Evolutionary conservation across 2,888 invertebrate species (phyloP), one percentile per base, ranked within the genome.

Genomic region (Andrena bucephala): DNA sequence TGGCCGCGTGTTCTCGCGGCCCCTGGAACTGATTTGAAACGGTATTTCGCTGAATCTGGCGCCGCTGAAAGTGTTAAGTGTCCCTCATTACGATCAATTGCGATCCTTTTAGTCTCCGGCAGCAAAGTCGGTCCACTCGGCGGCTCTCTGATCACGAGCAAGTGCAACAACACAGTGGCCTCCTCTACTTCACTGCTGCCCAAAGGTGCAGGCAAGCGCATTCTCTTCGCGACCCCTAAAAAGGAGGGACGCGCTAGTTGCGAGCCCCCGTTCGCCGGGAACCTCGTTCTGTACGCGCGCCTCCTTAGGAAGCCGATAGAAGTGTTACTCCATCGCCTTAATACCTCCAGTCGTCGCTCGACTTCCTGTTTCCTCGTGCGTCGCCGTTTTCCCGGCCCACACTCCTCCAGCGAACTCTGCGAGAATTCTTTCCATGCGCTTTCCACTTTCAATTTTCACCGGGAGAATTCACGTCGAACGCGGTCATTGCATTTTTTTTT

Each of bases 271-370:
- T 67, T 68, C 59, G 57, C 69, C 16, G 83, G 80, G 81, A 86
- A 87, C 82, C 85, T 76, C 77, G 78, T 77, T 68, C 66, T 59
- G 67, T 75, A 77, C 68, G 3, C 57, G 60, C 74, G 75, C 57
- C 63, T 81, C 62, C 42, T 75, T 87, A 87, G 70, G 74, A 74
- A 78, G 77, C 75, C 57, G 77, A 77, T 62, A 48, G 76, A 76
- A 70, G 70, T 52, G 70, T 70, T 70, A 70, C 76, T 16, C 66
- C 66, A 76, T 70, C 70, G 63, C 52, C 70, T 65, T 66, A 72
- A 52, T 71, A 57, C 66, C 65, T 50, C 67, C 20, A 10, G n/a
- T 42, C 4, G 6, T 42, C 20, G 52, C 24, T 54, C 48, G 10
- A 52, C 65, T 60, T 75, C 75, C 75, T 59, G 75, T 24, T 65